Percentiles rank a stretch among this genome's conserved stretches.
Conservation (phyloP, 2,113 vertebrate genomes). For the Chaetorhynchus papuensis region DNA sequence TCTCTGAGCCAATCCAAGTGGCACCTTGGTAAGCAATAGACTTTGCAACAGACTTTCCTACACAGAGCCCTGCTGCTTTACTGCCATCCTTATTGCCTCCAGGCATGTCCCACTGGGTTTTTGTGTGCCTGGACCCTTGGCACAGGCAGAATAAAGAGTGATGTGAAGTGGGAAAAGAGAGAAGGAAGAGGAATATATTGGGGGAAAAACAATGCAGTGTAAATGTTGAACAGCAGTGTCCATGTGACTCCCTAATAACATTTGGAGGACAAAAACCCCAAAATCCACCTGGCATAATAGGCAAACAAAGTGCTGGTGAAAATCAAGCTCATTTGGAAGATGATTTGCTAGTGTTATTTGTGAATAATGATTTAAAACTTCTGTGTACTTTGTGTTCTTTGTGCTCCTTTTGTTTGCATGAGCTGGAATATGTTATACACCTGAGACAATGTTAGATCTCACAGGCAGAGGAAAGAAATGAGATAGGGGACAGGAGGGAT, state of each 20-base stretch:
- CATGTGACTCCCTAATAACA: not conserved
- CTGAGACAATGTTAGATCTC: not conserved
- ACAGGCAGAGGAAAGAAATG: not conserved
- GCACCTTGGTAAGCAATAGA: not conserved
- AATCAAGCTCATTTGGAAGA: not conserved
- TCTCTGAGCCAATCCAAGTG: not conserved
- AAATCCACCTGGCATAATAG: not conserved
- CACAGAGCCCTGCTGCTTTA: slow-evolving; percentile 20
- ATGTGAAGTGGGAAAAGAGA: not conserved
- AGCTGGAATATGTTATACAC: not conserved
- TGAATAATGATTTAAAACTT: not conserved
- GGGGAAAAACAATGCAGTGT: not conserved
- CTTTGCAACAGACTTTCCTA: not conserved
- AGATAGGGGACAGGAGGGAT: not conserved
- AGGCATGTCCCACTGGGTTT: slow-evolving; percentile 17
- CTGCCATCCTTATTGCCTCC: slow-evolving; percentile 15
- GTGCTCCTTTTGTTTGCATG: slow-evolving; percentile 5
- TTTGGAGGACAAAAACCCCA: not conserved
- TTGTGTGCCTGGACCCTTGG: not conserved
- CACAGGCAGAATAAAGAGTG: slow-evolving; percentile 27
- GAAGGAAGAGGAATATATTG: not conserved
- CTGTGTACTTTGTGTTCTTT: not conserved
- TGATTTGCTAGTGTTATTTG: not conserved
- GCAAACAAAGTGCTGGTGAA: not conserved
- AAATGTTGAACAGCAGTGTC: not conserved